Percentiles rank a stretch among this genome's conserved stretches.
Conservation (phyloP, 2,113 vertebrate species). For the Lota lota region DNA sequence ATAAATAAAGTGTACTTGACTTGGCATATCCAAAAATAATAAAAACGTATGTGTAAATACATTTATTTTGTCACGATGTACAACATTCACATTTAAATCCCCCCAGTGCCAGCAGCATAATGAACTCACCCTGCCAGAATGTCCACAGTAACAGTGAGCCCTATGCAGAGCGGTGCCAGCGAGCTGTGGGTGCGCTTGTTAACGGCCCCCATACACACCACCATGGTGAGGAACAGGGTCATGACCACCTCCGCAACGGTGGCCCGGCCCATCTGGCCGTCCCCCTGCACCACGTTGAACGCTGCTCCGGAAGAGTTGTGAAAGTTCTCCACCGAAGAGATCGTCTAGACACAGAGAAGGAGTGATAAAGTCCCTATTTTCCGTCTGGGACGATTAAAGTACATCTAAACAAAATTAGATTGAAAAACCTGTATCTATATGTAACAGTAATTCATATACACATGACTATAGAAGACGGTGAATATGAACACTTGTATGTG, state of each 20-base stretch:
- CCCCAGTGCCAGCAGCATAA: too few relatives aligned
- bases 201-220: constrained; percentile 74
- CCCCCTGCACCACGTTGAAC: constrained; percentile 45
- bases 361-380: neutral
- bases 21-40: too few relatives aligned
- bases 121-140: constrained; percentile 75
- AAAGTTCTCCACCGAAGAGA: constrained; percentile 49
- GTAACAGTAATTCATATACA: too few relatives aligned
- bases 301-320: constrained; percentile 64
- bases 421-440: too few relatives aligned
- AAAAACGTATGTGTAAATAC: too few relatives aligned
- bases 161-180: constrained; percentile 73
- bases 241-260: constrained; percentile 66
- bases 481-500: too few relatives aligned
- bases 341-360: constrained; percentile 10
- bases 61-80: too few relatives aligned
- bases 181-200: constrained; percentile 62
- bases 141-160: constrained; percentile 60
- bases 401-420: too few relatives aligned
- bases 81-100: too few relatives aligned
- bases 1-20: too few relatives aligned
- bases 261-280: constrained; percentile 32
- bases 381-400: neutral
- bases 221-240: constrained; percentile 69
- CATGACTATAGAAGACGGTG: too few relatives aligned